Evolutionary conservation across 2,888 invertebrate genomes (phyloP), one percentile per base, ranked within the genome.

Genomic region (Graphium colonna): DNA sequence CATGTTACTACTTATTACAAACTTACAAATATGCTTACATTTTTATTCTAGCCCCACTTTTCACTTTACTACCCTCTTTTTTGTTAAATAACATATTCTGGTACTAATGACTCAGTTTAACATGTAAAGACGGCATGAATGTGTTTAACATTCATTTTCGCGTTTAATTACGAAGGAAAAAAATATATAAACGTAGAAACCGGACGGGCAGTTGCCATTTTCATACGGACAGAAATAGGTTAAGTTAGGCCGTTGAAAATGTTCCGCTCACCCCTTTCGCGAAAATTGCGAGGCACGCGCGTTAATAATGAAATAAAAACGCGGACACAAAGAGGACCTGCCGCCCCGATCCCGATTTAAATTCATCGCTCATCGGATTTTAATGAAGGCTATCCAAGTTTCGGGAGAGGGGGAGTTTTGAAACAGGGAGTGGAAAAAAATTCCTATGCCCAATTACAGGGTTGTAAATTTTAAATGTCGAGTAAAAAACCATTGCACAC

Each of bases 291-390:
- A 45, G 17, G 9, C 31, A 13, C 40, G 21, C 12, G 21, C 15
- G 36, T 47, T 42, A 36, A 26, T 52, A 47, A 46, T 36, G 41
- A 42, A 41, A 47, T 47, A 42, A 41, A 26, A 46, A 52, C 8
- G 33, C 28, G 31, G 13, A 46, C 41, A 46, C 33, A 46, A 16
- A n/a, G 36, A 28, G 43, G 12, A 12, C 36, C 13, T 21, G 10
- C 28, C 36, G 47, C 17, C 15, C 7, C 26, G 48, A 10, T 42
- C 0, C 47, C 18, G 1, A 13, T 48, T 48, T 48, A 18, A 39
- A 48, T 43, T 53, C 43, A 47, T 48, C 42, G 15, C 52, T 52
- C 28, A 48, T 48, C 26, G 28, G 17, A 48, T 39, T 52, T 48
- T 48, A 53, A 48, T 39, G 38, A 53, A 48, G 38, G 42, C 12